Base-by-base conservation (phyloP, 1,140 invertebrate genomes). In the Alviniconcha marisindica region DNA sequence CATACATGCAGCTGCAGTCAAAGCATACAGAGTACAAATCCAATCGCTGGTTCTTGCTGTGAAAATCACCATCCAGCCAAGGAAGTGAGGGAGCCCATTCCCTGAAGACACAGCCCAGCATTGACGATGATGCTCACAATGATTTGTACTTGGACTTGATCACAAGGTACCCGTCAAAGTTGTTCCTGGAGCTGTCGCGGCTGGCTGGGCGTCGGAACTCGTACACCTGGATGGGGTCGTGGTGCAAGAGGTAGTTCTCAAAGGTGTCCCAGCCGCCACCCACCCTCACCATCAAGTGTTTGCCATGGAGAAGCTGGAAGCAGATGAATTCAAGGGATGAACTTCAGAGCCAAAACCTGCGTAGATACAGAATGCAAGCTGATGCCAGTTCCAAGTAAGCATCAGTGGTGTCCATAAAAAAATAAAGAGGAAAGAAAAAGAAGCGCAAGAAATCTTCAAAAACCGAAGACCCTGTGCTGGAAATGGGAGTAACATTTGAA, bases 231-330 rank as follows among this genome's bases (percentile, higher is more conserved):
- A 97, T 98, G 0, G 98, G 98, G 93, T 98, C 97, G 91, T 99
- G 98, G 92, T 98, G 98, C 92, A 97, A 96, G 91, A 99, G 94
- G 93, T 98, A 99, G 92, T 99, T 97, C 82, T 97, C 96, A 21
- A 99, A 94, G 0, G 98, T 99, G 92, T 99, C 98, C 98, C 98
- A 99, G 40, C 98, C 98, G 15, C 98, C 98, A 0, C 98, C 98
- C 14, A 99, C 98, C 85, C 98, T 95, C 21, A 99, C 98, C 98
- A 99, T 99, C 71, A 99, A 97, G 94, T 99, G 98, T 69, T 89
- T 89, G 81, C 89, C 91, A 60, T 91, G 85, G 77, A 92, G 81
- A 63, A 92, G 85, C 92, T 93, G 86, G 15, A 88, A 86, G 71
- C 54, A 81, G 33, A 78, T 10, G 71, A 33, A 78, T 38, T n/a